Evolutionary conservation across 2,113 vertebrate genomes (phyloP).

Genomic region (Microcebus lehilahytsara): DNA sequence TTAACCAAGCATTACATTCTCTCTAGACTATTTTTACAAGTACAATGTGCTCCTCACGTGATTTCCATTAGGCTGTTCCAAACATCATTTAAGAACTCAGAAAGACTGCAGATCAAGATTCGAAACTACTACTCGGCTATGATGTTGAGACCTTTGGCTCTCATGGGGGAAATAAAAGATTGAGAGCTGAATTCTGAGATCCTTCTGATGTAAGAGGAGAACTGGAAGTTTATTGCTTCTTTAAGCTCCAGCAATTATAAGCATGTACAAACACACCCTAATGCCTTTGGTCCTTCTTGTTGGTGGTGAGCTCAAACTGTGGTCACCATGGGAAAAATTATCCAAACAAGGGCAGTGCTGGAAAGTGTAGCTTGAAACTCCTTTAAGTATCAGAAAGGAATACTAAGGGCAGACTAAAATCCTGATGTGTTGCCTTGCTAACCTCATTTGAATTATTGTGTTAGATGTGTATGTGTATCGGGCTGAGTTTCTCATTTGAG

Average conservation of each 20-base stretch:
- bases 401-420: background rate
- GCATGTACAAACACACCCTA: background rate
- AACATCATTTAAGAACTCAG: slow-evolving; percentile 52
- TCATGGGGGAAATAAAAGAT: slow-evolving; percentile 42
- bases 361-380: background rate
- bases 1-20: slow-evolving; percentile 60
- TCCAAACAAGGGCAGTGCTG: background rate
- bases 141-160: slow-evolving; percentile 36
- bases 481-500: slow-evolving; percentile 34
- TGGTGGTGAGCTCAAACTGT: background rate
- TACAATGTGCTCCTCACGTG: slow-evolving; percentile 51
- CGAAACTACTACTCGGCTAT: background rate
- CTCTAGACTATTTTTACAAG: slow-evolving; percentile 74
- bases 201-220: background rate
- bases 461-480: background rate
- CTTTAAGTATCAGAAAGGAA: background rate
- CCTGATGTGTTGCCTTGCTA: background rate
- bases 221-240: background rate
- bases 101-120: slow-evolving; percentile 52
- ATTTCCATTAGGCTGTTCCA: slow-evolving; percentile 65
- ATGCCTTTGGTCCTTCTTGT: background rate
- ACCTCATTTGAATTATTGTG: background rate
- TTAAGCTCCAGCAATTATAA: slow-evolving; percentile 8
- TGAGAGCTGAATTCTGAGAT: background rate
- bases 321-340: background rate